Conservation (phyloP, 53 echinoderm and acorn worm species). For the Holothuria leucospilota region DNA sequence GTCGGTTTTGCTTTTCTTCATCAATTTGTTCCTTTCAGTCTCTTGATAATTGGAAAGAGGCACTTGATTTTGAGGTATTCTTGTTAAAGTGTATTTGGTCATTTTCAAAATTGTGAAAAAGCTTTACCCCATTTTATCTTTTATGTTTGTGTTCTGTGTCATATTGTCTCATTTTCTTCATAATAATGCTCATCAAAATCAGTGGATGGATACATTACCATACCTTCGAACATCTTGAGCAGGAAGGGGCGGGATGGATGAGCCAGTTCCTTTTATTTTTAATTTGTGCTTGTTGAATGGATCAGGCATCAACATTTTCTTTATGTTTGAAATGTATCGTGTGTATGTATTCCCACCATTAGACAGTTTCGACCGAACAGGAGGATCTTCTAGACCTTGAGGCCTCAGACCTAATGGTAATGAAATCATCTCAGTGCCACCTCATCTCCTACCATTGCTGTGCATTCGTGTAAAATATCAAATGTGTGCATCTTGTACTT, state of each 20-base stretch:
- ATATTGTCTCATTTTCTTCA: no score
- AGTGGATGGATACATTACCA: no score
- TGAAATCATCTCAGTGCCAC: background rate
- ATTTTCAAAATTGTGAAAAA: no score
- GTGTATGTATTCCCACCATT: conserved; percentile 16
- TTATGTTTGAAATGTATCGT: background rate
- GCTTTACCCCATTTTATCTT: no score
- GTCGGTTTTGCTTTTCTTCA: background rate
- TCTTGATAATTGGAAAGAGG: background rate
- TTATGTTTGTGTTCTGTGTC: no score
- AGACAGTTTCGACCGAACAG: background rate
- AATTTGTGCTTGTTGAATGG: no score
- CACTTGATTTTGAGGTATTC: background rate
- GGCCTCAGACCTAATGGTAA: conserved; percentile 41
- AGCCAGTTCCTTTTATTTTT: no score
- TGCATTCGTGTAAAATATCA: background rate
- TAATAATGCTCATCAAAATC: no score
- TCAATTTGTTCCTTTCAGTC: background rate
- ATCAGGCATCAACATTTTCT: background rate
- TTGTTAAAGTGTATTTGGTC: background rate
- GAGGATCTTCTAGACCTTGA: conserved; percentile 12
- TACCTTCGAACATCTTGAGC: no score
- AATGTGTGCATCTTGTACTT: no score
- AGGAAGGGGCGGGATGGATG: no score
- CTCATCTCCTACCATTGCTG: background rate